phyloP scores from a whole-genome alignment of 2,797 vertebrate species.

The Lacerta agilis region DNA sequence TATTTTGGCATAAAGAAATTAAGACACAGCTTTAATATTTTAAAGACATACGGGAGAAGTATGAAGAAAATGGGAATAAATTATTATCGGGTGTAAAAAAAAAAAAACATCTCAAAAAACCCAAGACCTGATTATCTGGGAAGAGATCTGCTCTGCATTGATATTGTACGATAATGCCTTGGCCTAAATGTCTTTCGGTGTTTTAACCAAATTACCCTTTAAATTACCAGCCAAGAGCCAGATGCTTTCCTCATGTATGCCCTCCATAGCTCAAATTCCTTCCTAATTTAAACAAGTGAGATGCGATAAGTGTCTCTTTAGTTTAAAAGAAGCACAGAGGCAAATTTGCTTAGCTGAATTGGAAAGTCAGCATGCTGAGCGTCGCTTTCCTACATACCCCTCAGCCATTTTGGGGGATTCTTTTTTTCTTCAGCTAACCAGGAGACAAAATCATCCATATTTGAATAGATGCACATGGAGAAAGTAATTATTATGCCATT shows the following conservation, averaged over 20 bases:
- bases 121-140: slow-evolving; percentile 49
- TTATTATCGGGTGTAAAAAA: slow-evolving; percentile 53
- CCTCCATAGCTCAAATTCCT: slow-evolving; percentile 61
- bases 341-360: slow-evolving; percentile 39
- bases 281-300: slow-evolving; percentile 71
- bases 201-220: slow-evolving; percentile 74
- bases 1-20: slow-evolving; percentile 33
- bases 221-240: slow-evolving; percentile 69
- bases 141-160: slow-evolving; percentile 65
- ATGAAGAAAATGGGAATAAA: slow-evolving; percentile 50
- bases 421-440: too few relatives aligned
- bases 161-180: slow-evolving; percentile 65
- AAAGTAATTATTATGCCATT: slow-evolving; percentile 51
- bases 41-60: slow-evolving; percentile 47
- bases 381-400: slow-evolving; percentile 14
- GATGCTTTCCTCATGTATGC: slow-evolving; percentile 71
- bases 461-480: slow-evolving; percentile 50
- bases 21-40: slow-evolving; percentile 34
- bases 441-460: too few relatives aligned
- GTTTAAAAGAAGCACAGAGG: slow-evolving; percentile 57
- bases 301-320: slow-evolving; percentile 62
- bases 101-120: slow-evolving; percentile 30
- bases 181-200: slow-evolving; percentile 61
- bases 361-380: slow-evolving; percentile 53
- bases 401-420: too few relatives aligned